Evolutionary conservation across 2,797 vertebrate genomes (phyloP), one percentile per base, ranked within the genome.

Genomic region (Eleutherodactylus coqui): DNA sequence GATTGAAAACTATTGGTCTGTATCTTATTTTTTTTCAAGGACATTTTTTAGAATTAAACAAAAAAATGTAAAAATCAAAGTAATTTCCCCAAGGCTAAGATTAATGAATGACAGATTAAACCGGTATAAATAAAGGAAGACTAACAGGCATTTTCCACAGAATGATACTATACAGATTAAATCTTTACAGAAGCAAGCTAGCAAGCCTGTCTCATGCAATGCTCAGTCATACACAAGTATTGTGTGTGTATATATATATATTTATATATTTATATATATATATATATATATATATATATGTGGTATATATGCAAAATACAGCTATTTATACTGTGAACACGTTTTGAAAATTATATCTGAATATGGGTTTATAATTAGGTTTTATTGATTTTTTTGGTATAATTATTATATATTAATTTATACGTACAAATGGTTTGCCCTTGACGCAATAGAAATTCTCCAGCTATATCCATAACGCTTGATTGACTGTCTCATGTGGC

Each of bases 81-180:
- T 93, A 94, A 93, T 92, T 91, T 92, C 92, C 91, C 89, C 21
- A 91, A 92, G 92, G 92, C 91, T 91, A 91, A 92, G 91, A 93
- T 91, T 93, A 91, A 90, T 78, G 88, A 91, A 89, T 92, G 90
- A 88, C 51, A 84, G 88, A 91, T 91, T 91, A 93, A 93, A 94
- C 91, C 93, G 88, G 91, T 91, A 93, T 89, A 92, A 92, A 92
- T 90, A 92, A 92, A 92, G 92, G 86, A 85, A 88, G 89, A 91
- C 90, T 89, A 90, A 93, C 91, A 91, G 89, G 89, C 91, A 92
- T 93, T 94, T 94, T 91, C 90, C 62, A 0, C 90, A 90, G 89
- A 92, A 92, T 91, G 91, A 93, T 90, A 90, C 88, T 80, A 87
- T 90, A 87, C 89, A 76, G 41, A 92, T 93, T 93, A 92, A 91